A percentile compares a stretch with the other conserved stretches of the same genome.
Evolutionary conservation across 1,140 invertebrate species (phyloP).

Genomic region (Aphis gossypii): DNA sequence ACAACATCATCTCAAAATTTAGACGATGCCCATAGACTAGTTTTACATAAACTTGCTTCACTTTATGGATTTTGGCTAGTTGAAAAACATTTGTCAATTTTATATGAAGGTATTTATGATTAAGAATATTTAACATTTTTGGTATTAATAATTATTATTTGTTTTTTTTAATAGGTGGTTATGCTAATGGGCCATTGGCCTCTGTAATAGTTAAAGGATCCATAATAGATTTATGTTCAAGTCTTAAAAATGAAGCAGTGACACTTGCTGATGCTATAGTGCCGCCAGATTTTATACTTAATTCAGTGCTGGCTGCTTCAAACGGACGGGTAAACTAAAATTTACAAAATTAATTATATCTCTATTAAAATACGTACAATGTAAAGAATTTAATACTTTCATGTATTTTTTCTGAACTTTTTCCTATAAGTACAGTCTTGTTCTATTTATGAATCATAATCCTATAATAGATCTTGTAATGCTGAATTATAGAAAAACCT

Average conservation of each 20-base stretch:
- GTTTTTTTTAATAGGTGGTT: slow-evolving; percentile 47
- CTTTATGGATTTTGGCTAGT: slow-evolving; percentile 77
- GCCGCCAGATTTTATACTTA: slow-evolving; percentile 85
- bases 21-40: slow-evolving; percentile 65
- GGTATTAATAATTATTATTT: not conserved
- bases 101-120: slow-evolving; percentile 71
- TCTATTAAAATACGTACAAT: not conserved
- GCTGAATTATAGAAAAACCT: no score
- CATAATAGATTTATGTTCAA: slow-evolving; percentile 70
- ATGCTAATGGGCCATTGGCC: slow-evolving; percentile 46
- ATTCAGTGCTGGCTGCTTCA: slow-evolving; percentile 79
- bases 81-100: slow-evolving; percentile 77
- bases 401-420: not conserved
- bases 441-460: not conserved
- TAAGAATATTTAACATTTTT: not conserved
- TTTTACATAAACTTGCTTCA: slow-evolving; percentile 73
- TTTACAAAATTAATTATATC: not conserved
- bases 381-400: not conserved
- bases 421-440: not conserved
- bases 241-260: slow-evolving; percentile 77
- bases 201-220: slow-evolving; percentile 61
- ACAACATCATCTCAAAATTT: slow-evolving; percentile 55
- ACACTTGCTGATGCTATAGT: slow-evolving; percentile 84
- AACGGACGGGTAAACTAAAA: slow-evolving; percentile 71
- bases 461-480: not conserved